A percentile compares a stretch with the other conserved stretches of the same genome.
phyloP scores from a whole-genome alignment of 2,113 vertebrate species.

The Elanoides forficatus region DNA sequence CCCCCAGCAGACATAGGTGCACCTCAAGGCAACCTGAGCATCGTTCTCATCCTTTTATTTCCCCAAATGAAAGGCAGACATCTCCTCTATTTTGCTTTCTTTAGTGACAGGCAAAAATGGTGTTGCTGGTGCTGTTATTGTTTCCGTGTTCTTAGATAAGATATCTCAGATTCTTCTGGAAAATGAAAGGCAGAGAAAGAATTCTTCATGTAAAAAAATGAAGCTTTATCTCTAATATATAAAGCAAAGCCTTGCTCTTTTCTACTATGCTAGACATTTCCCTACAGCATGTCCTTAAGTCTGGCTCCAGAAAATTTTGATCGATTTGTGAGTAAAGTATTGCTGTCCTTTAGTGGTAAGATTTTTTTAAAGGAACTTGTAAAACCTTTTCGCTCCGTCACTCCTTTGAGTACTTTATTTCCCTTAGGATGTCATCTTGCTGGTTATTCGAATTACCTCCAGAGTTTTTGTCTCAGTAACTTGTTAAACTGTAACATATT shows the following conservation, averaged over 20 bases:
- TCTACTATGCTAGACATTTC: neutral
- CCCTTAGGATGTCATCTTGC: neutral
- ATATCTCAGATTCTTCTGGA: neutral
- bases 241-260: neutral
- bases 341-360: neutral
- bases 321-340: neutral
- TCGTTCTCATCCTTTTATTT: neutral
- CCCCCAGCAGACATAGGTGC: neutral
- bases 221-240: neutral
- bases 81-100: neutral
- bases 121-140: neutral
- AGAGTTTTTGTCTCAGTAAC: neutral
- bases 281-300: neutral
- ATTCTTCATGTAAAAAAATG: neutral
- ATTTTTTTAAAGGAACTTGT: neutral
- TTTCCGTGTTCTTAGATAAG: neutral
- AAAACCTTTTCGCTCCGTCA: neutral
- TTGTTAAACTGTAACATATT: neutral
- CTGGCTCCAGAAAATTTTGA: neutral
- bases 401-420: neutral
- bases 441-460: neutral
- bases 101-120: neutral
- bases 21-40: neutral
- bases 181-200: neutral
- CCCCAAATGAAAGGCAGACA: neutral